Base-by-base conservation (phyloP, 2,797 vertebrate genomes). In the Falco peregrinus region DNA sequence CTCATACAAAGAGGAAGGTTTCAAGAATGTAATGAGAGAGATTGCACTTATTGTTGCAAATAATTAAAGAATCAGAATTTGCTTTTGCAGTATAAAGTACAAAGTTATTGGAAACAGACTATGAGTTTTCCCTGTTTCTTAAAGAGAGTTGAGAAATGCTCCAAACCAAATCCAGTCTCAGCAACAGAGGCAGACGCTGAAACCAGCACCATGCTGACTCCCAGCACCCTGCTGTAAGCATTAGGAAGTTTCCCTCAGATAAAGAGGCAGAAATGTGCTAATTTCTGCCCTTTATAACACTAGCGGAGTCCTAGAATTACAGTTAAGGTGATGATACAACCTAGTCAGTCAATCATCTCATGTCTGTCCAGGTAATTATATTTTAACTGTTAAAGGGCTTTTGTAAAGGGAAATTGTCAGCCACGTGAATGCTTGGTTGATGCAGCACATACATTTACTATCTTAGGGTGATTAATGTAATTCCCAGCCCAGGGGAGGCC, bases 371-470 rank as follows among this genome's bases (percentile, higher is more conserved):
- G 71, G 57, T 77, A 87, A 96, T 93, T 81, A 50, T 21, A 87
- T 84, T 96, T 93, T 85, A 87, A 57, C 50, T 80, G 45, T 71
- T 74, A 54, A 92, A 94, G 80, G 26, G 43, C 51, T 83, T 87
- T 70, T n/a, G n/a, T n/a, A n/a, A n/a, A n/a, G 67, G 79, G 60
- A 88, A 92, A 69, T 39, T 25, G 68, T 26, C 75, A 77, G 64
- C 20, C 41, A 82, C 1, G 0, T 1, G 3, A 89, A 47, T 50
- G 29, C 21, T 91, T 64, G 50, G 37, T 76, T 64, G 74, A 54
- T 86, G 48, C 47, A 73, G 47, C 29, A 48, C 37, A n/a, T 15
- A 13, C 7, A 41, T 70, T 90, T 90, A n/a, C 75, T 53, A 60
- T 76, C 31, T 70, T 84, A 77, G 74, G 16, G 47, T 71, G 68